Base-by-base conservation (phyloP, 2,797 vertebrate genomes). In the Micropoecilia bifurca region DNA sequence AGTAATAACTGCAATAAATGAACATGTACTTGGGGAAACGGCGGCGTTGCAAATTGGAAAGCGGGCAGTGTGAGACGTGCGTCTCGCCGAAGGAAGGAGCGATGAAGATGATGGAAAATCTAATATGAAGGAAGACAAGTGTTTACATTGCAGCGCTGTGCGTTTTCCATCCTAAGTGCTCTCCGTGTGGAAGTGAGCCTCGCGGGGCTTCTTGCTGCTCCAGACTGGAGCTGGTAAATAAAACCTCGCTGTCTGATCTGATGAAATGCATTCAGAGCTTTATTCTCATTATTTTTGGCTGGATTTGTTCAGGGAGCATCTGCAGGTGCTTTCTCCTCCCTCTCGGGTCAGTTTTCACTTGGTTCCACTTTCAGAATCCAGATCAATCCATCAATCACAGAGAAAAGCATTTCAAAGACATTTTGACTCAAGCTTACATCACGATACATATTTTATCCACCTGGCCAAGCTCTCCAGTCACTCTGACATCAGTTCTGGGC, bases 1-100 rank as follows among this genome's bases (percentile, higher is more conserved):
- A 93, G 94, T 94, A 93, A 95, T 95, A 95, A 95, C 92, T 77
- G 87, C 92, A 90, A 89, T 90, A 93, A 95, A 95, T 94, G 93
- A 95, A 91, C 87, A 77, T 85, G 89, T 90, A 85, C 87, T 93
- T 87, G 85, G 85, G 86, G 82, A 87, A 71, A 84, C 77, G 88
- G 88, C 87, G 63, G 88, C 76, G 78, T 76, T 80, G 92, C 92
- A 95, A 94, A 96, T 94, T 92, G 92, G 94, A 95, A 90, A 66
- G 89, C 85, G 73, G 85, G 80, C 80, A 83, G 89, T 91, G 91
- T 85, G 86, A 94, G 91, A 95, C 92, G 91, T 85, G 90, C 84
- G 77, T 77, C 86, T 89, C 84, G 66, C 73, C 82, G 75, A 87
- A 88, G 86, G 85, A 80, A 78, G 76, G 71, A 77, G 86, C 87